Evolutionary conservation across 2,888 invertebrate species (phyloP), one percentile per base, ranked within the genome.

Genomic region (Globia sparganii): DNA sequence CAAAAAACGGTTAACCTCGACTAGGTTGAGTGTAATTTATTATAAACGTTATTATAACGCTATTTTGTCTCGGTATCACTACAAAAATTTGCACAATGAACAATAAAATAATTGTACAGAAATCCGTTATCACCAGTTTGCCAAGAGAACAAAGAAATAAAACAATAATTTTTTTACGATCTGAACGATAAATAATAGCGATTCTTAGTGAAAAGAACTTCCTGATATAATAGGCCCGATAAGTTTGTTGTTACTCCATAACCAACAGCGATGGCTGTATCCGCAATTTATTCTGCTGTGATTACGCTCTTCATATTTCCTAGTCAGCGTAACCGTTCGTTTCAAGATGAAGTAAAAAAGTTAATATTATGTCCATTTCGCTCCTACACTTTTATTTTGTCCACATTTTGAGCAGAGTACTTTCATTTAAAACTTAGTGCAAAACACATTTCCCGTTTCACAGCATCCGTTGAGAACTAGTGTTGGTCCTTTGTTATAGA

Each of bases 51-150:
- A 49, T 59, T 65, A 13, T 13, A 43, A 1, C 18, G 8, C 43
- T 34, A 43, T 40, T n/a, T 59, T 64, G n/a, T 71, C 34, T 34
- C 4, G 31, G 53, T 25, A 28, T 40, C n/a, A 6, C 46, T 56
- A 28, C 34, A 56, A 65, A 64, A 74, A 46, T 64, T 15, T 9
- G 28, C 21, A 53, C 6, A 56, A 13, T 34, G 25, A 61, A 72
- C 61, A 78, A 28, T 75, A 72, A 59, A 70, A 78, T 72, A 85
- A 81, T 65, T 74, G 62, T 43, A 73, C 21, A n/a, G 15, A 75
- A 70, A 56, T 73, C n/a, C 21, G 6, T 40, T 61, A 6, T 69
- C 40, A 72, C 73, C 37, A 59, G 18, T 79, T 58, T 64, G 13
- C 13, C 18, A n/a, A 59, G 13, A 78, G 56, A 72, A 70, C 61